Evolutionary conservation across 1,140 invertebrate genomes (phyloP).

Genomic region (Leptinotarsa lineolata): DNA sequence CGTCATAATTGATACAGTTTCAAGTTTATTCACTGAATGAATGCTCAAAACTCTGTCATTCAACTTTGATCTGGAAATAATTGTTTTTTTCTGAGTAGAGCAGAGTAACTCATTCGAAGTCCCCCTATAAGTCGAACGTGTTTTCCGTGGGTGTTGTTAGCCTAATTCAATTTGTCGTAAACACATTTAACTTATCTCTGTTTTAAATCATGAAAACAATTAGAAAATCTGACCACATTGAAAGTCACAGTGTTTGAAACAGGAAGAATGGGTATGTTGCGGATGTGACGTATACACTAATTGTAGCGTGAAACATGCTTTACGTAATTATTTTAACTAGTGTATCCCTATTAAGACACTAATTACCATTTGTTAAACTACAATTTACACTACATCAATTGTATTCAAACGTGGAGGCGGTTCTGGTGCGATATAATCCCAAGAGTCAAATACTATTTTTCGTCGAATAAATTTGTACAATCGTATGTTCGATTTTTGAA

Average conservation of each 20-base stretch:
- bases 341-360: constrained; percentile 55
- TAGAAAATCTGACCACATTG: constrained; percentile 45
- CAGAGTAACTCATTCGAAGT: too few relatives aligned
- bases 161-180: constrained; percentile 27
- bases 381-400: constrained; percentile 47
- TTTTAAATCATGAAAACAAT: constrained; percentile 31
- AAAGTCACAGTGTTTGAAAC: constrained; percentile 35
- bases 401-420: constrained; percentile 40
- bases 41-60: too few relatives aligned
- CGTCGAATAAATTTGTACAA: too few relatives aligned
- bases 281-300: constrained; percentile 52
- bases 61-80: too few relatives aligned
- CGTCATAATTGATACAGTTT: too few relatives aligned
- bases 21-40: too few relatives aligned
- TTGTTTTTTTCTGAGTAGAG: too few relatives aligned
- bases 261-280: constrained; percentile 44
- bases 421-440: constrained; percentile 10
- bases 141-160: constrained; percentile 7
- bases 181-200: constrained; percentile 19
- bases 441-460: too few relatives aligned
- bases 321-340: constrained; percentile 52
- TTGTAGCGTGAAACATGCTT: constrained; percentile 53
- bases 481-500: too few relatives aligned
- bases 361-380: constrained; percentile 53
- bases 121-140: too few relatives aligned